These are phyloP conservation scores for Yoshiicerus persimilis DNA, from an alignment of 1,140 invertebrate genomes.

Conservation along the genomic window DNA sequence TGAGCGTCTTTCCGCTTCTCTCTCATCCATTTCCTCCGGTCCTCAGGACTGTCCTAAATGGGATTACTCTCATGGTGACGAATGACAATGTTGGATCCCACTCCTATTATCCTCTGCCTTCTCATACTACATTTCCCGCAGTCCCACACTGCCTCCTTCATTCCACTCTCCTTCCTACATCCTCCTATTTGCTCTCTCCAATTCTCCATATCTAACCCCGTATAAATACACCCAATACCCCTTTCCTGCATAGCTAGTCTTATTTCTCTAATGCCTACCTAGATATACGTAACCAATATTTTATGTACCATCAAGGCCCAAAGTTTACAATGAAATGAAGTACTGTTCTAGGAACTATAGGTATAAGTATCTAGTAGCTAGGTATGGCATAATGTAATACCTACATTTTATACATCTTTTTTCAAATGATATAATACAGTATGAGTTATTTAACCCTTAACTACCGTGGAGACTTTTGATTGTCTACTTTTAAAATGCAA, in stretches of 20 bases:
- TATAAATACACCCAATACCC: not conserved
- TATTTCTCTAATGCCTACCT: no score
- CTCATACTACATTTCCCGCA: not conserved
- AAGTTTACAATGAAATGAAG: no score
- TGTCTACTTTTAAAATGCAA: no score
- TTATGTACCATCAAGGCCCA: no score
- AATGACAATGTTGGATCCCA: slow-evolving; percentile 22
- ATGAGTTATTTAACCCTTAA: no score
- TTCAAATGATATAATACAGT: no score
- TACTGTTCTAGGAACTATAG: no score
- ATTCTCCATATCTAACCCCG: not conserved
- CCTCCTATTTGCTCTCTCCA: not conserved
- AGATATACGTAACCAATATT: no score
- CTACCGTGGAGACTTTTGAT: no score
- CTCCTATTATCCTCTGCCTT: not conserved
- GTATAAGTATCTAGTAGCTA: no score
- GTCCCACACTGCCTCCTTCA: not conserved
- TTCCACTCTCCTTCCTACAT: not conserved
- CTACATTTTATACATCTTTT: no score
- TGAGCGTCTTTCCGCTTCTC: not conserved
- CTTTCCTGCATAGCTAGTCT: not conserved
- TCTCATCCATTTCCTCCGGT: slow-evolving; percentile 17
- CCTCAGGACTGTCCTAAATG: slow-evolving; percentile 8
- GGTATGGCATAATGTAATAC: no score
- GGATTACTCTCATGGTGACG: not conserved